Conservation (phyloP, 2,797 vertebrate genomes). For the Fratercula arctica region DNA sequence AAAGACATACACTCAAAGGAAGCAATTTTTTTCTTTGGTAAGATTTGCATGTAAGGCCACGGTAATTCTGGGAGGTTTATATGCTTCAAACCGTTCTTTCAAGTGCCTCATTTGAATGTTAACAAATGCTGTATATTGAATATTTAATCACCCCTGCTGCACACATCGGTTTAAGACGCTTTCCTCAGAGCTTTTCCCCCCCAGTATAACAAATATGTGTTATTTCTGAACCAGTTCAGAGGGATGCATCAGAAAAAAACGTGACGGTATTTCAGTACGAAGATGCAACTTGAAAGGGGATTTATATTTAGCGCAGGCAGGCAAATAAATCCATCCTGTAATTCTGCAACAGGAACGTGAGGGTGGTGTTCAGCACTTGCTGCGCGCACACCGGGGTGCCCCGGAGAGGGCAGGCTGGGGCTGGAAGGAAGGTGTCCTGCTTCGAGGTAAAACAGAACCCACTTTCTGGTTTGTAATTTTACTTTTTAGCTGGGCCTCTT, state of each 20-base stretch:
- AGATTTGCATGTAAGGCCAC: not conserved
- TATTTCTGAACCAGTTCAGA: not conserved
- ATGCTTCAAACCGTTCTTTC: not conserved
- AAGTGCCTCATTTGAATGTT: not conserved
- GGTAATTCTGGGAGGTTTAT: not conserved
- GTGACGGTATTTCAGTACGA: not conserved
- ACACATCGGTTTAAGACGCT: not conserved
- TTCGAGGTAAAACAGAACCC: no score
- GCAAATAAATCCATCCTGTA: not conserved
- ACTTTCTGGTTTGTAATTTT: no score
- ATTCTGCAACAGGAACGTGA: not conserved
- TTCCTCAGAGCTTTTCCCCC: not conserved
- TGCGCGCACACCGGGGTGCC: rapidly evolving
- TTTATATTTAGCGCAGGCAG: not conserved
- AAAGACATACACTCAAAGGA: not conserved
- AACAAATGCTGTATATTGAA: not conserved
- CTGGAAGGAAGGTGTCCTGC: no score
- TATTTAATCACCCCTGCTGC: not conserved
- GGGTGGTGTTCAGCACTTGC: rapidly evolving
- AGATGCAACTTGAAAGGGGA: not conserved
- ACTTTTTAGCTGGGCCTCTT: no score
- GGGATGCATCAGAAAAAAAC: not conserved
- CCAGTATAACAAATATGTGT: not conserved
- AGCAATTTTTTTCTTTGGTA: not conserved
- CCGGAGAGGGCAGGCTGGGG: not conserved